phyloP scores from a whole-genome alignment of 2,113 vertebrate species.

The Oostethus manadensis region DNA sequence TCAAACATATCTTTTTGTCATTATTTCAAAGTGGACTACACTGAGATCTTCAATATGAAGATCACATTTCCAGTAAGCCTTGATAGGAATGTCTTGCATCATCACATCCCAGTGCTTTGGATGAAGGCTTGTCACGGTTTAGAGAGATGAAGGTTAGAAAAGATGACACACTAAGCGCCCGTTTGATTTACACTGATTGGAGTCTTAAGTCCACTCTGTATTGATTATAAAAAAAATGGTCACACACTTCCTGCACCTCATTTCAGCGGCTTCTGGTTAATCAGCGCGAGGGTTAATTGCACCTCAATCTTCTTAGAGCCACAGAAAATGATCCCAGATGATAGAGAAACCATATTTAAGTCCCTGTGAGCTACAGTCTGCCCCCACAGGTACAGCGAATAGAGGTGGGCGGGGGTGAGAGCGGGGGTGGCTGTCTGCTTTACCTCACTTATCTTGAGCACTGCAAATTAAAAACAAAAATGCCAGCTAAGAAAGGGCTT shows the following conservation, averaged over 20 bases:
- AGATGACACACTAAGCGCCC: not conserved
- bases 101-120: slow-evolving; percentile 39
- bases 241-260: not conserved
- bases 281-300: not conserved
- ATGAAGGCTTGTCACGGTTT: slow-evolving; percentile 5
- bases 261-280: slow-evolving; percentile 6
- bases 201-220: slow-evolving; percentile 6
- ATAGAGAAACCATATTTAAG: slow-evolving; percentile 1
- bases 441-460: not conserved
- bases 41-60: slow-evolving; percentile 72
- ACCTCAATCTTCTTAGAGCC: slow-evolving; percentile 10
- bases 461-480: slow-evolving; percentile 6
- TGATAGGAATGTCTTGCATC: slow-evolving; percentile 19
- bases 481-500: not conserved
- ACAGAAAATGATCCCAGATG: slow-evolving; percentile 3
- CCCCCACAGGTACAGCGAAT: not conserved
- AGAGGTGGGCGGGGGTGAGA: not conserved
- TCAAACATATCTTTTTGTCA: slow-evolving; percentile 58
- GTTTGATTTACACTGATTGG: slow-evolving; percentile 8
- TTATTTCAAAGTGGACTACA: slow-evolving; percentile 45
- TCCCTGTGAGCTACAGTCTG: not conserved
- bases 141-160: not conserved
- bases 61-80: slow-evolving; percentile 34
- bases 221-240: slow-evolving; percentile 9
- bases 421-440: not conserved